These are phyloP conservation scores for Phragmatobia fuliginosa DNA, from an alignment of 2,888 invertebrate species.

Conservation along the genomic window DNA sequence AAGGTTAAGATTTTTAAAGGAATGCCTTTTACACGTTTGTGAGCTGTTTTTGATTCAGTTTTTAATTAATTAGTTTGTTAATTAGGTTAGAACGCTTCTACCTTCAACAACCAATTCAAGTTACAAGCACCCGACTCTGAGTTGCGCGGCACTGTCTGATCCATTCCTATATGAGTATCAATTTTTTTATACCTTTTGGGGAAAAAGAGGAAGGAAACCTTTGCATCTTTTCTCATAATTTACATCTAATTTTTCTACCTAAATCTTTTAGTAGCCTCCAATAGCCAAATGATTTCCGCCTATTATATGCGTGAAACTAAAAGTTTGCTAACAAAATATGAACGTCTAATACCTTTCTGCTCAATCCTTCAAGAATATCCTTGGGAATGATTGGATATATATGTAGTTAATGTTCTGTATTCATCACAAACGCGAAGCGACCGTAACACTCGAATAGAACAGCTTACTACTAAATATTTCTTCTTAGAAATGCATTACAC, in stretches of 20 bases:
- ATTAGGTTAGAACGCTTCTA: too few species aligned
- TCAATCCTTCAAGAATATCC: background rate
- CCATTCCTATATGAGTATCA: background rate
- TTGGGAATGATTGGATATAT: background rate
- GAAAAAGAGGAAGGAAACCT: too few species aligned
- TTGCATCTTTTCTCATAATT: background rate
- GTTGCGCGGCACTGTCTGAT: background rate
- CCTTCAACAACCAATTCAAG: too few species aligned
- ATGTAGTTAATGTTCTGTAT: slow-evolving; percentile 14
- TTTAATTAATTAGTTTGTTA: too few species aligned
- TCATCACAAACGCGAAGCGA: slow-evolving; percentile 17
- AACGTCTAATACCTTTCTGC: background rate
- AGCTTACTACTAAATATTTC: slow-evolving; percentile 39
- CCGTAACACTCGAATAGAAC: slow-evolving; percentile 36
- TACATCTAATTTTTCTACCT: background rate
- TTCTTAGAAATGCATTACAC: slow-evolving; percentile 65
- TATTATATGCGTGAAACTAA: background rate
- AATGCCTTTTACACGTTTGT: too few species aligned
- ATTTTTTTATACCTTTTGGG: background rate
- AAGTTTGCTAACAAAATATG: background rate
- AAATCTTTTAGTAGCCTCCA: background rate
- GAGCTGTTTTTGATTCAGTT: too few species aligned
- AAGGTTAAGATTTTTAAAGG: too few species aligned
- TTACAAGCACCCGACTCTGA: too few species aligned
- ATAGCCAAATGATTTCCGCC: background rate